Conservation (phyloP, 1,140 invertebrate genomes). For the Drosophila ercepeae region DNA sequence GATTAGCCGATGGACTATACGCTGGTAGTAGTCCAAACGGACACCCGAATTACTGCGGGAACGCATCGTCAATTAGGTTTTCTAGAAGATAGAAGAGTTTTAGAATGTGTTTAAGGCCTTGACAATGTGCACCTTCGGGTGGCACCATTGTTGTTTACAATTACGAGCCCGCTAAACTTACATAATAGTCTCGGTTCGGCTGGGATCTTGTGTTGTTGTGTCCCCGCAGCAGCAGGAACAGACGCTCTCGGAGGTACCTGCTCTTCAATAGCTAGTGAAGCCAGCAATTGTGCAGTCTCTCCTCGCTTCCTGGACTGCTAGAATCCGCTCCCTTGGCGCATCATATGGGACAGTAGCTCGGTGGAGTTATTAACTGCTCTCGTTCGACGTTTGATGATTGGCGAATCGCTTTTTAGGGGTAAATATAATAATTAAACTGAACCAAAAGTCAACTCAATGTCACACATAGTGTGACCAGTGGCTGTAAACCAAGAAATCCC, state of each 20-base stretch:
- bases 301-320: conserved; percentile 15
- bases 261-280: conserved; percentile 10
- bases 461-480: conserved; percentile 38
- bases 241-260: conserved; percentile 1
- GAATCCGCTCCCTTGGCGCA: conserved; percentile 26
- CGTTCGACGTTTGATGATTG: conserved; percentile 1
- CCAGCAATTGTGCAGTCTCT: not conserved
- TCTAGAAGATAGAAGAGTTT: not conserved
- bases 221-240: conserved; percentile 4
- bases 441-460: conserved; percentile 53
- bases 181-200: conserved; percentile 17
- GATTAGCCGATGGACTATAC: conserved; percentile 95
- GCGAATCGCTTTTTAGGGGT: conserved; percentile 24
- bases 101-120: not conserved
- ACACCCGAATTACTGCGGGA: conserved; percentile 97
- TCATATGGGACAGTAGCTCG: conserved; percentile 11
- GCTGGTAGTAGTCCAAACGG: conserved; percentile 96
- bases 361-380: conserved; percentile 6
- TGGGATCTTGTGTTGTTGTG: conserved; percentile 28
- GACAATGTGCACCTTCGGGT: not conserved
- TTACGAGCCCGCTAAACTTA: conserved; percentile 32
- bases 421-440: conserved; percentile 46
- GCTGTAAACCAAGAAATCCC: not conserved
- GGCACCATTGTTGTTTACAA: conserved; percentile 28
- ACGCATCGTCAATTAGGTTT: conserved; percentile 87